Evolutionary conservation across 2,113 vertebrate genomes (phyloP).

Genomic region (Pampusana beccarii): DNA sequence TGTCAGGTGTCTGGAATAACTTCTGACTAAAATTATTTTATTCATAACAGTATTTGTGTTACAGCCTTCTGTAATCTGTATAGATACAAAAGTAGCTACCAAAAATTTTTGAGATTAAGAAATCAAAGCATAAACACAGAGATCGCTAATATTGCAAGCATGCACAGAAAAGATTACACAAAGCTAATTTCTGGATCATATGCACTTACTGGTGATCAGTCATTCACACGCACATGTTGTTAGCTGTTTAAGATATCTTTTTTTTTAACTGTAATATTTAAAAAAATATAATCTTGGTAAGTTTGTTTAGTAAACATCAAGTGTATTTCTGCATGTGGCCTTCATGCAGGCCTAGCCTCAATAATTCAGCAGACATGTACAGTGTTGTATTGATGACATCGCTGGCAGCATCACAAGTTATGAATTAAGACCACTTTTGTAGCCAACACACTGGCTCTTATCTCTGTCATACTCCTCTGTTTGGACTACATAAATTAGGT

Average conservation of each 20-base stretch:
- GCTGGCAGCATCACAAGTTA: neutral
- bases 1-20: neutral
- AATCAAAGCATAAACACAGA: neutral
- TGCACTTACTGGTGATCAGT: neutral
- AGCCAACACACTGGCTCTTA: neutral
- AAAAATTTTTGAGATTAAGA: neutral
- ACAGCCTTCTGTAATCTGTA: neutral
- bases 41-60: neutral
- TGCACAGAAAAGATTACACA: neutral
- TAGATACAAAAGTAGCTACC: neutral
- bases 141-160: neutral
- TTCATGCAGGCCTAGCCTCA: neutral
- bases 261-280: neutral
- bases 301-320: neutral
- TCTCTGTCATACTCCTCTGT: neutral
- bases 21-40: conserved; percentile 7
- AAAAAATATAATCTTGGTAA: neutral
- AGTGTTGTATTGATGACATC: neutral
- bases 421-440: neutral
- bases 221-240: neutral
- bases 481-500: neutral
- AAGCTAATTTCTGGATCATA: neutral
- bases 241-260: neutral
- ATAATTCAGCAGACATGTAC: neutral
- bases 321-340: neutral